phyloP scores from a whole-genome alignment of 2,113 vertebrate genomes.

The Camelus bactrianus region DNA sequence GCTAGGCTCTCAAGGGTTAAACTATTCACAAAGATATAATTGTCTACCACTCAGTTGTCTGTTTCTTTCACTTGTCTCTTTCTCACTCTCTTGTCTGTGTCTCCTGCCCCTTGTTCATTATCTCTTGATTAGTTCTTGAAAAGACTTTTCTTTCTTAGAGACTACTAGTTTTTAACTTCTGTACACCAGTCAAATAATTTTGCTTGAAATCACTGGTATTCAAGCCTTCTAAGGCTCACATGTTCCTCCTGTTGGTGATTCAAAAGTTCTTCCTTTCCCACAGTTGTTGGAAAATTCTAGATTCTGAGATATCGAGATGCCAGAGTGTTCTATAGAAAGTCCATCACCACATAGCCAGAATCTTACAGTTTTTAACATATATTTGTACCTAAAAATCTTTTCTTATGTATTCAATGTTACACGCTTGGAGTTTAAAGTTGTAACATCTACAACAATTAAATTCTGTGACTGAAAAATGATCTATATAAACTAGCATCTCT shows the following conservation, averaged over 20 bases:
- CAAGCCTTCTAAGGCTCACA: neutral
- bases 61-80: neutral
- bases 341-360: neutral
- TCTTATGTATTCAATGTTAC: neutral
- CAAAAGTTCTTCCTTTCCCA: neutral
- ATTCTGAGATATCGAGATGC: neutral
- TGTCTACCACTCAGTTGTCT: neutral
- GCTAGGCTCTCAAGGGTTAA: neutral
- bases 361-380: neutral
- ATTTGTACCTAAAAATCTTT: neutral
- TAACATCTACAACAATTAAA: neutral
- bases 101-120: neutral
- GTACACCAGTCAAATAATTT: neutral
- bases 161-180: neutral
- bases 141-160: neutral
- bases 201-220: conserved; percentile 5
- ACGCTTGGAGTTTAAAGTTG: neutral
- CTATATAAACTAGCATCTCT: neutral
- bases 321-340: neutral
- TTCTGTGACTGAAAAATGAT: neutral
- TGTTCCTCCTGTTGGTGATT: neutral
- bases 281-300: neutral
- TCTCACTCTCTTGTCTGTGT: neutral
- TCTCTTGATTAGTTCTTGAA: neutral
- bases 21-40: neutral